A percentile compares a stretch with the other conserved stretches of the same genome.
These are phyloP conservation scores for Probaryconus sp. DNA, from an alignment of 1,140 invertebrate species.

Conservation along the genomic window DNA sequence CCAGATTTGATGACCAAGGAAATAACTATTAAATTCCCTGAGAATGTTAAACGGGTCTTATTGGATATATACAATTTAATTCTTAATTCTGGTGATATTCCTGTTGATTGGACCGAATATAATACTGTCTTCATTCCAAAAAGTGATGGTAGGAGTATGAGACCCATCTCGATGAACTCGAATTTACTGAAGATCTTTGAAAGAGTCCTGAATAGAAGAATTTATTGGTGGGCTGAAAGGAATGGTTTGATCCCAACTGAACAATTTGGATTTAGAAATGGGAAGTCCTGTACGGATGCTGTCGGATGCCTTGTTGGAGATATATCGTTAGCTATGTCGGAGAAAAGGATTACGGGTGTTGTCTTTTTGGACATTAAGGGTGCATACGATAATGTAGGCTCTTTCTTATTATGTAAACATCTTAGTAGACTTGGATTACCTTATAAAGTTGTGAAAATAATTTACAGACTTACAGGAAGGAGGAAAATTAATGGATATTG, in stretches of 20 bases:
- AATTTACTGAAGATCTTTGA: constrained; percentile 9
- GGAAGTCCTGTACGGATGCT: background rate
- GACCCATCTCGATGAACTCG: constrained; percentile 18
- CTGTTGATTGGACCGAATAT: background rate
- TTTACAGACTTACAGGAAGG: too few relatives aligned
- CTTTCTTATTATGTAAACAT: too few relatives aligned
- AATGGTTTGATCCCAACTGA: background rate
- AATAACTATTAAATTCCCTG: background rate
- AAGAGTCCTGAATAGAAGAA: background rate
- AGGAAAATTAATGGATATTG: too few relatives aligned
- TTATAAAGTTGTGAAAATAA: too few relatives aligned
- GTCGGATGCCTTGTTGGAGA: background rate
- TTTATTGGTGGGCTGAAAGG: constrained; percentile 12
- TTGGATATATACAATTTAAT: constrained; percentile 7
- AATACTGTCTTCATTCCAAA: constrained; percentile 24
- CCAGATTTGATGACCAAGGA: constrained; percentile 10
- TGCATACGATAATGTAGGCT: constrained; percentile 15
- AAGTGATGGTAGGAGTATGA: background rate
- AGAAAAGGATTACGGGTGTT: too few relatives aligned
- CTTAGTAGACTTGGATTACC: too few relatives aligned
- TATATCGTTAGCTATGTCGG: too few relatives aligned
- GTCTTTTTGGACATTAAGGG: constrained; percentile 11
- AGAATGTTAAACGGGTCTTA: background rate
- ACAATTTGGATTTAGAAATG: constrained; percentile 24
- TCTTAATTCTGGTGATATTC: background rate